Base-by-base conservation (phyloP, 1,140 invertebrate species). In the Heterodera carotae region DNA sequence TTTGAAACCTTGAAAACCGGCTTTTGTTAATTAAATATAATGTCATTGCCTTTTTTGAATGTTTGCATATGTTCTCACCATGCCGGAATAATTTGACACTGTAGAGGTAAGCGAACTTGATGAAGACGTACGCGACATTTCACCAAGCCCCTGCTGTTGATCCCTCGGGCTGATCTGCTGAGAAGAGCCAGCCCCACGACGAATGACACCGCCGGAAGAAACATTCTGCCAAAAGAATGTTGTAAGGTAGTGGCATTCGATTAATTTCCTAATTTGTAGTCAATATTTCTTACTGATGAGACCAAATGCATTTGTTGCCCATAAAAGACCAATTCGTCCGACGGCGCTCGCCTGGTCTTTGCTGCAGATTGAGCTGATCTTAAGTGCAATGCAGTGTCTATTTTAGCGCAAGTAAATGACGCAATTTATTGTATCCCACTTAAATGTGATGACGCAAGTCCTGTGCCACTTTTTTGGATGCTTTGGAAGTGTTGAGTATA, bases 271-370 rank as follows among this genome's bases (percentile, higher is more conserved):
- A 43, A 43, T 8, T 43, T 43, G 12, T 8, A 1, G 48, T 79
- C 67, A 31, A 56, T n/a, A 70, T 73, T 64, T 36, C 74, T 22
- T 71, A 85, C 73, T n/a, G n/a, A n/a, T n/a, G 80, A 31, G 8
- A 39, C 43, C 12, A 88, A 84, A 43, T 69, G 25, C 85, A 86
- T 86, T 25, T 76, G 69, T 75, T 86, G 86, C 10, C 86, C 86
- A 66, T 86, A 86, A 64, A 86, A 86, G n/a, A 80, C 78, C n/a
- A 86, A 77, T 62, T 86, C 85, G 53, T 87, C 84, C 33, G 82
- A 73, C 34, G 73, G 72, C 12, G 85, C 85, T 29, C 71, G 69
- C 56, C 79, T 76, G 0, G 84, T 85, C 53, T 78, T 75, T 15
- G 77, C 60, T 10, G 85, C 85, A 27, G 75, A 74, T 64, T 86